These are phyloP conservation scores for Nibea coibor DNA, from an alignment of 2,113 vertebrate species.

Conservation along the genomic window DNA sequence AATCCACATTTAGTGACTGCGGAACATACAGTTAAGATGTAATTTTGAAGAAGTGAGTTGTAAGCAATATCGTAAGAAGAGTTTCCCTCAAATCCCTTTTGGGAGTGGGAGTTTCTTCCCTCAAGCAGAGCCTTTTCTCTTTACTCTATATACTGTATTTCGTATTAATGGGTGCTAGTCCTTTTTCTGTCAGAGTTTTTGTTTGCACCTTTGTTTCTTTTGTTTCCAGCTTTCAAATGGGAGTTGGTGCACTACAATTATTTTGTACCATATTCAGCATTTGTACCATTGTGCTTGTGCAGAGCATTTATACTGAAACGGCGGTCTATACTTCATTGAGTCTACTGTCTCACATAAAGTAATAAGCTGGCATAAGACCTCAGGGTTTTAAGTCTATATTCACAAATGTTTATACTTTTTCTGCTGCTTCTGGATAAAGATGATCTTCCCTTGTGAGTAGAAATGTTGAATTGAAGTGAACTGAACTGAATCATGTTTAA, in stretches of 20 bases:
- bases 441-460: neutral
- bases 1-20: neutral
- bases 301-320: neutral
- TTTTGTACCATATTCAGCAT: constrained; percentile 6
- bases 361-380: neutral
- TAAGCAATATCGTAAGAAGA: too few relatives aligned
- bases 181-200: constrained; percentile 8
- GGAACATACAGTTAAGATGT: neutral
- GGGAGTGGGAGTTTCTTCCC: neutral
- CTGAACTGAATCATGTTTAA: neutral
- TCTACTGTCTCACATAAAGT: neutral
- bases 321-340: neutral
- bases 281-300: neutral
- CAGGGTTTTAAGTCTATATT: neutral
- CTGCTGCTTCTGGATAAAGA: neutral
- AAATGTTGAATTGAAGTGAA: neutral
- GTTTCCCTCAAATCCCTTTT: neutral
- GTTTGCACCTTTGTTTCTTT: constrained; percentile 7
- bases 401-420: neutral
- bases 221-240: neutral
- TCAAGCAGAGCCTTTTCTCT: neutral
- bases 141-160: neutral
- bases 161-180: neutral
- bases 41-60: neutral
- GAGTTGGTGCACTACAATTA: neutral